Percentiles rank a stretch among this genome's conserved stretches.
Evolutionary conservation across 2,888 invertebrate genomes (phyloP).

Genomic region (Habrosyne pyritoides): DNA sequence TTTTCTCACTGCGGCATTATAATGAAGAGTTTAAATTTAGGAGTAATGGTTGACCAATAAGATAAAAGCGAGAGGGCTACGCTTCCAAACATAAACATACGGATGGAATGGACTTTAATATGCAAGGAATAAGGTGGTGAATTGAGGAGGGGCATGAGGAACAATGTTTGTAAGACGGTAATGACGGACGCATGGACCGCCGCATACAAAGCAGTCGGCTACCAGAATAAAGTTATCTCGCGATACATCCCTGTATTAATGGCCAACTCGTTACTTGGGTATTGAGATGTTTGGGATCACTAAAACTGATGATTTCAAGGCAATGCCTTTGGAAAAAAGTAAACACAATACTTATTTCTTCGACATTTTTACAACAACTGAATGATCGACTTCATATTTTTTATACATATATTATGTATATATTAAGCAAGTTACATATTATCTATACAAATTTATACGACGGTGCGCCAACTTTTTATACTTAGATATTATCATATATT

Average conservation of each 20-base stretch:
- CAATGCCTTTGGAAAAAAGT: conserved; percentile 59
- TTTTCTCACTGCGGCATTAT: conserved; percentile 80
- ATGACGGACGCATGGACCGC: conserved; percentile 80
- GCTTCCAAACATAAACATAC: conserved; percentile 46
- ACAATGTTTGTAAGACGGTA: conserved; percentile 59
- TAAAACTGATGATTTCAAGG: conserved; percentile 63
- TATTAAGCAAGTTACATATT: too few species aligned
- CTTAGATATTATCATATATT: too few species aligned
- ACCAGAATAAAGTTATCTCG: conserved; percentile 83
- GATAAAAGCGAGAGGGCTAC: conserved; percentile 79
- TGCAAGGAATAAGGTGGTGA: conserved; percentile 39
- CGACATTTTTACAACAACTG: neutral
- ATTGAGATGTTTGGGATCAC: conserved; percentile 79
- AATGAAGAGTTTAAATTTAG: conserved; percentile 84
- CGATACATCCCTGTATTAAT: conserved; percentile 83
- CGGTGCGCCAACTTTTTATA: too few species aligned
- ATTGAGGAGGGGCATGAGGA: conserved; percentile 26
- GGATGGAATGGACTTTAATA: conserved; percentile 27
- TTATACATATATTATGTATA: too few species aligned
- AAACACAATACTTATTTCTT: conserved; percentile 5
- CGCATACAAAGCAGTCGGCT: conserved; percentile 83
- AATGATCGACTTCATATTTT: too few species aligned
- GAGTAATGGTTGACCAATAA: conserved; percentile 83
- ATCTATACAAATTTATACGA: too few species aligned
- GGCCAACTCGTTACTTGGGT: conserved; percentile 82